phyloP scores from a whole-genome alignment of 2,888 invertebrate genomes.

The Clostera curtula region DNA sequence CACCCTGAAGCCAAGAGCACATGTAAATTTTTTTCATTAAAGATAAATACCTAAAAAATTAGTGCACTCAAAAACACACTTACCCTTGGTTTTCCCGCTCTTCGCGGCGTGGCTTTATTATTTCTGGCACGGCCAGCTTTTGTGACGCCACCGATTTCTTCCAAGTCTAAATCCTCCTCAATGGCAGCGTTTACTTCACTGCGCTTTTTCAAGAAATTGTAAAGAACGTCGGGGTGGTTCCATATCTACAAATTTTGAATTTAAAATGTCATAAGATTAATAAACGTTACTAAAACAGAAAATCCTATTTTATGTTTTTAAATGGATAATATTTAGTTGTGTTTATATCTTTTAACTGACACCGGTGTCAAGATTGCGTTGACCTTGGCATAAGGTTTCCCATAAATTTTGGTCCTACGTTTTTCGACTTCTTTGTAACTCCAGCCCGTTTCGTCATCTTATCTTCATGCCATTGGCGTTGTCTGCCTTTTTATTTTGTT shows the following conservation, averaged over 20 bases:
- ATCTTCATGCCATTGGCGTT: too few relatives aligned
- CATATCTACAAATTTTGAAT: conserved; percentile 85
- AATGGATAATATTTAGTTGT: too few relatives aligned
- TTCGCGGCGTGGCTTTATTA: conserved; percentile 31
- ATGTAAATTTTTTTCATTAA: background rate
- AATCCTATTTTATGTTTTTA: too few relatives aligned
- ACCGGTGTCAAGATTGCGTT: too few relatives aligned
- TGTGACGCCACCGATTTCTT: conserved; percentile 79
- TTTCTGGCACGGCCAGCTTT: conserved; percentile 52
- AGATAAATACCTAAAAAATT: background rate
- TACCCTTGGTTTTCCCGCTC: conserved; percentile 45
- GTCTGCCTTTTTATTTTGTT: too few relatives aligned
- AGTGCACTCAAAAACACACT: conserved; percentile 7
- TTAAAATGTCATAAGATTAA: too few relatives aligned
- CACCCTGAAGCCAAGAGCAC: conserved; percentile 35
- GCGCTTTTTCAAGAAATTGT: conserved; percentile 89
- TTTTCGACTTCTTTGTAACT: too few relatives aligned
- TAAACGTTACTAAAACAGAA: too few relatives aligned
- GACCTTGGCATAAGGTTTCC: too few relatives aligned
- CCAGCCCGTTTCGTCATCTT: too few relatives aligned
- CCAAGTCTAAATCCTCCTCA: conserved; percentile 86
- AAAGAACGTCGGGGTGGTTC: conserved; percentile 95
- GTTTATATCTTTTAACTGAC: too few relatives aligned
- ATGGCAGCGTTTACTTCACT: conserved; percentile 82
- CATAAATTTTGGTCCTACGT: too few relatives aligned